Evolutionary conservation across 1,140 invertebrate genomes (phyloP).

Genomic region (Microplitis mediator): DNA sequence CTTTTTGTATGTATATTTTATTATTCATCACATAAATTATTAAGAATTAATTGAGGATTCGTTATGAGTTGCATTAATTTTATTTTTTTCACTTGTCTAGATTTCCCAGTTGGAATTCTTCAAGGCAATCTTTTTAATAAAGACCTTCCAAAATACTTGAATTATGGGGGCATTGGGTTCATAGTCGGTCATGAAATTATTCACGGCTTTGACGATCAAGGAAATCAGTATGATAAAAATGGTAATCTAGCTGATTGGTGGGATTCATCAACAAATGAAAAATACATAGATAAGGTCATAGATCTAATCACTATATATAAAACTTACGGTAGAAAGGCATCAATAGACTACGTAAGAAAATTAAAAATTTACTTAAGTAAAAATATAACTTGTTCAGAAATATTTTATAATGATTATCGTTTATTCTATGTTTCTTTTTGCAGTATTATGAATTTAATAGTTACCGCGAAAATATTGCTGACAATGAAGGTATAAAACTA

Average conservation of each 20-base stretch:
- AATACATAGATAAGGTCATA: slow-evolving; percentile 77
- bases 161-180: slow-evolving; percentile 90
- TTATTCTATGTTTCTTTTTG: slow-evolving; percentile 33
- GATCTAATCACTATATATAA: slow-evolving; percentile 90
- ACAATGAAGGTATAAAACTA: slow-evolving; percentile 87
- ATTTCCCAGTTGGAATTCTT: slow-evolving; percentile 89
- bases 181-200: slow-evolving; percentile 94
- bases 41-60: too few relatives aligned
- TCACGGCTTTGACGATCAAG: slow-evolving; percentile 91
- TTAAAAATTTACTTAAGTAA: neutral
- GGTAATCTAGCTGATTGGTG: slow-evolving; percentile 89
- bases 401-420: neutral
- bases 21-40: neutral
- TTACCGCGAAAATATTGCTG: slow-evolving; percentile 90
- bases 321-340: slow-evolving; percentile 76
- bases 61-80: too few relatives aligned
- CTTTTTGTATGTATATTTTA: slow-evolving; percentile 73
- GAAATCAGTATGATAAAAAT: slow-evolving; percentile 87
- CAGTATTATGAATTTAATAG: slow-evolving; percentile 87
- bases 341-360: slow-evolving; percentile 70
- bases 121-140: slow-evolving; percentile 87
- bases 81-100: slow-evolving; percentile 51
- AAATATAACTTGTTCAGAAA: neutral
- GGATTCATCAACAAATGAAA: slow-evolving; percentile 74
- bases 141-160: slow-evolving; percentile 86